Conservation (phyloP, 2,888 invertebrate genomes). For the Nomada fucata region DNA sequence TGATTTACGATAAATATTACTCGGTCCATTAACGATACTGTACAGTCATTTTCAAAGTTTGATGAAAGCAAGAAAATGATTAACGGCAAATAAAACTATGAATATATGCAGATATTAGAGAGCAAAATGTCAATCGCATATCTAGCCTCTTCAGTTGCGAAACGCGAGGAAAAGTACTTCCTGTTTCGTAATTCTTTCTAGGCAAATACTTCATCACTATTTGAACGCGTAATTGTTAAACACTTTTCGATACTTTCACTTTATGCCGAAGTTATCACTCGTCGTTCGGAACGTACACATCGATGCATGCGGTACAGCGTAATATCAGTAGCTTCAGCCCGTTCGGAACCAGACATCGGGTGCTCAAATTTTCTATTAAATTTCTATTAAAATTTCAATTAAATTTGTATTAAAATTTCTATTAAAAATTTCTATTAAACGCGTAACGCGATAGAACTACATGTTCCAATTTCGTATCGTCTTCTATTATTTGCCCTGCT, state of each 20-base stretch:
- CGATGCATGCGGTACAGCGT: not conserved
- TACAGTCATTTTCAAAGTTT: not conserved
- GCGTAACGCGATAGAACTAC: no score
- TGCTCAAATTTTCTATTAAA: no score
- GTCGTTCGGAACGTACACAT: not conserved
- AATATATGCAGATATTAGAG: not conserved
- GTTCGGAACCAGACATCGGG: not conserved
- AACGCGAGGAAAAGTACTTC: constrained; percentile 32
- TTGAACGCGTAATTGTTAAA: constrained; percentile 1
- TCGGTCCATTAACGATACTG: not conserved
- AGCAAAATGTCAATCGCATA: constrained; percentile 22
- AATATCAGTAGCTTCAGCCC: not conserved
- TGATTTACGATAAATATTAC: not conserved
- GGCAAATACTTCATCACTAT: constrained; percentile 24
- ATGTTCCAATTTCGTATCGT: no score
- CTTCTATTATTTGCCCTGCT: no score
- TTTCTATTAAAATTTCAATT: no score
- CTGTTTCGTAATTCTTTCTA: constrained; percentile 37
- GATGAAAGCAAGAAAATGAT: not conserved
- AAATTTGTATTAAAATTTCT: no score
- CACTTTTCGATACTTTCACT: constrained; percentile 25
- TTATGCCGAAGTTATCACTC: not conserved
- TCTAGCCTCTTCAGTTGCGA: constrained; percentile 26
- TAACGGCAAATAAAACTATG: not conserved
- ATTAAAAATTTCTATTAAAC: no score